Percentiles rank a stretch among this genome's conserved stretches.
Conservation (phyloP, 2,113 vertebrate genomes). For the Gadus macrocephalus region DNA sequence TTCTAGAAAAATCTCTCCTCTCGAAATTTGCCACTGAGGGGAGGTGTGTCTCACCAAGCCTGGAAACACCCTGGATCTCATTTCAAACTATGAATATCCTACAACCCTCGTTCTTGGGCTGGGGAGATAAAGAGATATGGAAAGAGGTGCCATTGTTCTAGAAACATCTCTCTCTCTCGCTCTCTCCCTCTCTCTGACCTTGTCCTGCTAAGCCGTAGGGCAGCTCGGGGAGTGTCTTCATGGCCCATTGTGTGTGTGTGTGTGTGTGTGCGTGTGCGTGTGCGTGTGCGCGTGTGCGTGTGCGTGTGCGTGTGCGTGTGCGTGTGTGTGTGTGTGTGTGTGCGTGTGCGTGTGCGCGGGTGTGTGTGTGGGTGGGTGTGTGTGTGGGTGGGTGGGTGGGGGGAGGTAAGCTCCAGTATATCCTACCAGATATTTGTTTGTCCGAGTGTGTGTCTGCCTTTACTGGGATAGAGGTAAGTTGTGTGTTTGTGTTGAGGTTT, state of each 20-base stretch:
- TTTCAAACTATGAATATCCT: too few species aligned
- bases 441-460: neutral
- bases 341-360: neutral
- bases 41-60: too few species aligned
- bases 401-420: too few species aligned
- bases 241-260: too few species aligned
- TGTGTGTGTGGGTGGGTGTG: neutral
- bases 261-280: conserved; percentile 3
- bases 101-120: too few species aligned
- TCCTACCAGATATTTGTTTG: neutral
- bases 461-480: conserved; percentile 47
- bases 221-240: conserved; percentile 33
- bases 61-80: too few species aligned
- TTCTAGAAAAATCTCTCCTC: too few species aligned
- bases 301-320: neutral
- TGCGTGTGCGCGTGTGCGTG: conserved; percentile 26
- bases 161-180: neutral
- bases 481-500: neutral
- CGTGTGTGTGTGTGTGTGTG: neutral
- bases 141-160: too few species aligned
- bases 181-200: conserved; percentile 23
- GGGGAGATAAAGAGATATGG: too few species aligned
- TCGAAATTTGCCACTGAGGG: too few species aligned
- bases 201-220: conserved; percentile 45
- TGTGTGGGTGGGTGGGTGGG: too few species aligned